phyloP scores from a whole-genome alignment of 2,113 vertebrate species.

The Merops nubicus region DNA sequence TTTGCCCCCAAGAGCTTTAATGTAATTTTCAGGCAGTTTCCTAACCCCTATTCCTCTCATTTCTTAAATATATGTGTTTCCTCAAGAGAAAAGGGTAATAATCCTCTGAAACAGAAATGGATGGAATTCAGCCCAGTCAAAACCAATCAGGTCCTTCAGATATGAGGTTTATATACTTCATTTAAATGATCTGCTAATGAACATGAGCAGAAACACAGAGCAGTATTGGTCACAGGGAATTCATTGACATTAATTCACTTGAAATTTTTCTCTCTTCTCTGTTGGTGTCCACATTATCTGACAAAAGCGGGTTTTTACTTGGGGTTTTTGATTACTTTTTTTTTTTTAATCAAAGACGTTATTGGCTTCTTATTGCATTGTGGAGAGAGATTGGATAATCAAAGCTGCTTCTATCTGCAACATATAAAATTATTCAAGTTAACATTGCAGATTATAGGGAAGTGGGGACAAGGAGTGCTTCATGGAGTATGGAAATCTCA shows the following conservation, averaged over 20 bases:
- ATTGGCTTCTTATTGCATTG: conserved; percentile 7
- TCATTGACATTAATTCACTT: background rate
- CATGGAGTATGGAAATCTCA: background rate
- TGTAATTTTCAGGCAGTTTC: conserved; percentile 45
- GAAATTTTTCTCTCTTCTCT: background rate
- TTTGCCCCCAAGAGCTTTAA: conserved; percentile 35
- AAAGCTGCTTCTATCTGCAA: background rate
- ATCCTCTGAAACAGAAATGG: conserved; percentile 12
- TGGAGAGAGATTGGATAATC: background rate
- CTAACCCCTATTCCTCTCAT: conserved; percentile 10
- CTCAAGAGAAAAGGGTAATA: conserved; percentile 19
- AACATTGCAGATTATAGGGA: background rate
- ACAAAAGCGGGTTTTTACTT: background rate
- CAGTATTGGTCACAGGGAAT: background rate
- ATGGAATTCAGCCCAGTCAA: conserved; percentile 25
- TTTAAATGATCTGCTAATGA: conserved; percentile 16
- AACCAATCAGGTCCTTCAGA: conserved; percentile 9
- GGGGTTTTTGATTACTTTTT: background rate
- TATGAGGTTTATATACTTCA: background rate
- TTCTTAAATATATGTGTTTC: conserved; percentile 31
- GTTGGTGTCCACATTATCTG: background rate
- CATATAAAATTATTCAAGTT: background rate
- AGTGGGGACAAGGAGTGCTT: background rate
- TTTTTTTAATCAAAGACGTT: background rate
- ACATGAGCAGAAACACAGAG: background rate